Conservation (phyloP, 2,113 vertebrate genomes). For the Xyrauchen texanus region DNA sequence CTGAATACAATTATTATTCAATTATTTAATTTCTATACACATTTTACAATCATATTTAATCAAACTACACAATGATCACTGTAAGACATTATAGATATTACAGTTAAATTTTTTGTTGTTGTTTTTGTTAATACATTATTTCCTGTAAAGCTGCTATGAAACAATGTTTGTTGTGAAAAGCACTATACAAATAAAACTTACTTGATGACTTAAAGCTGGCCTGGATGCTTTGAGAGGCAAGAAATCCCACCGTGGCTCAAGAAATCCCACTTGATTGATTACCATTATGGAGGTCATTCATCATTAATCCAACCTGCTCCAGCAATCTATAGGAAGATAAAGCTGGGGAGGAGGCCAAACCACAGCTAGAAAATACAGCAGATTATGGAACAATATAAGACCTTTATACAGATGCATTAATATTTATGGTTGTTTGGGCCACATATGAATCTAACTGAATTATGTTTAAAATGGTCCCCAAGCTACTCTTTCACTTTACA, state of each 20-base stretch:
- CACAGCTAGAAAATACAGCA: constrained; percentile 33
- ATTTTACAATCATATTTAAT: no score
- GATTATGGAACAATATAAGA: constrained; percentile 43
- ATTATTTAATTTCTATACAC: no score
- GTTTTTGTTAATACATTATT: no score
- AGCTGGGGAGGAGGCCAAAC: constrained; percentile 26
- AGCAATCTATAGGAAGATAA: constrained; percentile 49
- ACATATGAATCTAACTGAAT: neutral
- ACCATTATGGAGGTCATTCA: constrained; percentile 67
- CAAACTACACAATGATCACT: no score
- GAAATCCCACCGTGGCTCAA: constrained; percentile 39
- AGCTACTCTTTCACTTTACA: constrained; percentile 4
- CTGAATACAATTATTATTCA: no score
- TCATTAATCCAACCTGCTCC: constrained; percentile 63
- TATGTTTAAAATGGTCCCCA: neutral
- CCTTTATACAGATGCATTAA: constrained; percentile 11
- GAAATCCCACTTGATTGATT: constrained; percentile 70
- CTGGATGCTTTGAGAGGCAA: constrained; percentile 21
- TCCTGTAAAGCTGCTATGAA: no score
- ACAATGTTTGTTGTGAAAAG: no score
- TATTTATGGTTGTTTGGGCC: constrained; percentile 6
- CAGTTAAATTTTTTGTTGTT: no score
- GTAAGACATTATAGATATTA: no score
- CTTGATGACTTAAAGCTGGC: constrained; percentile 1
- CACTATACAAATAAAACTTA: no score